These are phyloP conservation scores for Drosophila paranaensis DNA, from an alignment of 2,888 invertebrate genomes.

Conservation along the genomic window DNA sequence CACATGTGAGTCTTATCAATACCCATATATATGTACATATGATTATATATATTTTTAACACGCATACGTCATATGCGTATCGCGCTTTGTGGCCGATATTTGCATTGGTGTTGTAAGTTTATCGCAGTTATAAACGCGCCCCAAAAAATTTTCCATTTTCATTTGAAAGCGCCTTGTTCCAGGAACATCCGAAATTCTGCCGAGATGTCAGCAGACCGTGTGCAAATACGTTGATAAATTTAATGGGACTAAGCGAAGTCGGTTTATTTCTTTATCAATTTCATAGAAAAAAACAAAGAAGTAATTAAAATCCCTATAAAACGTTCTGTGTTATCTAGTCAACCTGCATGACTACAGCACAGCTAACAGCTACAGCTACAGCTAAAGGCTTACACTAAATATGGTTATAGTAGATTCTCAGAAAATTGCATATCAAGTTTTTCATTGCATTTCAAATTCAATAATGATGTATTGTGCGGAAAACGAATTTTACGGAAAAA, in stretches of 20 bases:
- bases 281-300: slow-evolving; percentile 19
- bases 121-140: slow-evolving; percentile 15
- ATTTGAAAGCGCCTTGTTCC: slow-evolving; percentile 11
- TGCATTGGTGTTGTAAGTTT: slow-evolving; percentile 1
- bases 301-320: slow-evolving; percentile 11
- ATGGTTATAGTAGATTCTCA: background rate
- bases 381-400: slow-evolving; percentile 2
- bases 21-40: background rate
- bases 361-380: too few species aligned
- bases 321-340: background rate
- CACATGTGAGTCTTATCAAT: slow-evolving; percentile 12
- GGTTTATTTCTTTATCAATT: slow-evolving; percentile 38
- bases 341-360: background rate
- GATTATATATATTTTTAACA: background rate
- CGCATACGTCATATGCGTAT: slow-evolving; percentile 7
- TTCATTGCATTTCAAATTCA: background rate
- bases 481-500: background rate
- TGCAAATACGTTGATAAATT: slow-evolving; percentile 29
- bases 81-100: too few species aligned
- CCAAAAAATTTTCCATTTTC: slow-evolving; percentile 14
- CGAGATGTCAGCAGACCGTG: slow-evolving; percentile 19
- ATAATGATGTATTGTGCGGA: background rate
- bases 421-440: background rate
- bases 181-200: slow-evolving; percentile 21
- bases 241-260: background rate